A percentile compares a stretch with the other conserved stretches of the same genome.
Conservation (phyloP, 2,888 invertebrate genomes). For the Lasioglossum pauxillum region DNA sequence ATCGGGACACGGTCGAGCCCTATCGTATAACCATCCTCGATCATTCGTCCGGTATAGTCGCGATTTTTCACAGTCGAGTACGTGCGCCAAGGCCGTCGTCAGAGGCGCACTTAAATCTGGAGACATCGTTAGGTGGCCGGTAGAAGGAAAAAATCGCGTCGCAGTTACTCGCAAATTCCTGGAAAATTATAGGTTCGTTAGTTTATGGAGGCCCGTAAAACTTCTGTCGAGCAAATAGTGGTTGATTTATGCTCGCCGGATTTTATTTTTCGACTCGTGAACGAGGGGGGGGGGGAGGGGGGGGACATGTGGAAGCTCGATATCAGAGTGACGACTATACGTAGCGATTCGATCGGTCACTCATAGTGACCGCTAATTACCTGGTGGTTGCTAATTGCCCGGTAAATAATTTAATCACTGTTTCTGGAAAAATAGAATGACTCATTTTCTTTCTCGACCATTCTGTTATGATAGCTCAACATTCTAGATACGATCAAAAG, state of each 20-base stretch:
- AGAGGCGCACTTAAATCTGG: constrained; percentile 35
- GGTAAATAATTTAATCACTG: background rate
- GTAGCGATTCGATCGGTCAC: background rate
- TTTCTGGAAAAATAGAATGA: constrained; percentile 15
- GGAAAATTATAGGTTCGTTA: constrained; percentile 44
- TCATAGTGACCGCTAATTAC: background rate
- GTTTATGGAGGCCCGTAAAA: constrained; percentile 28
- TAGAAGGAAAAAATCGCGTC: constrained; percentile 16
- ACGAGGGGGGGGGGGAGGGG: too few species aligned
- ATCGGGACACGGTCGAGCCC: background rate
- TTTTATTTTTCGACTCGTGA: constrained; percentile 3
- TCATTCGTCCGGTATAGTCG: background rate
- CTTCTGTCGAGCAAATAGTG: constrained; percentile 31
- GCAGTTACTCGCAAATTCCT: constrained; percentile 31
- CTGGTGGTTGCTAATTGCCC: background rate
- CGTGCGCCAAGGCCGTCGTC: constrained; percentile 49
- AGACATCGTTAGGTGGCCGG: constrained; percentile 45
- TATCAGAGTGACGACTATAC: background rate
- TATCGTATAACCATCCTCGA: background rate
- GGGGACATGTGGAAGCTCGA: background rate
- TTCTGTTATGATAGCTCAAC: background rate
- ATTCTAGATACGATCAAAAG: background rate
- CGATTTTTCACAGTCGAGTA: constrained; percentile 60
- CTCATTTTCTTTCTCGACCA: background rate
- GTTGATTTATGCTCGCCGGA: constrained; percentile 12